phyloP scores from a whole-genome alignment of 37 sponge, comb jelly and placozoan genomes.

The Amphimedon queenslandica region DNA sequence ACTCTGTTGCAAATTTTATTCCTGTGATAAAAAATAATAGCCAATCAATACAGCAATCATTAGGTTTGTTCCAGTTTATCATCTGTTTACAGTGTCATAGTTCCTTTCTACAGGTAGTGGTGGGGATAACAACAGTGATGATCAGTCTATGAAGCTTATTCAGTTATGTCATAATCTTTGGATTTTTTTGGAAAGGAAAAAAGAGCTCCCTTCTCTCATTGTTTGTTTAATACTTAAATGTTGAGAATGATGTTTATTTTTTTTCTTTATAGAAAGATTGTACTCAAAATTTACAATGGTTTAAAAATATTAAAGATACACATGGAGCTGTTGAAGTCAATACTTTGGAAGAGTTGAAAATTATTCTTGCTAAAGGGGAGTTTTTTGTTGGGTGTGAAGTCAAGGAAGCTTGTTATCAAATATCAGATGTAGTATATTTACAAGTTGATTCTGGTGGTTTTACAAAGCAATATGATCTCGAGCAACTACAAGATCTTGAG shows the following conservation, averaged over 20 bases:
- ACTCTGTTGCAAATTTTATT: constrained; percentile 33
- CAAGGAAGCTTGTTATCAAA: too few relatives aligned
- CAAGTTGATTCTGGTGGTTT: too few relatives aligned
- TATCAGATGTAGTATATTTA: too few relatives aligned
- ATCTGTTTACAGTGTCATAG: too few relatives aligned
- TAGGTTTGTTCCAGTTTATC: too few relatives aligned
- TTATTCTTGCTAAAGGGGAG: constrained; percentile 18
- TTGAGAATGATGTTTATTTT: not conserved
- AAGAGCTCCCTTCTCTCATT: constrained; percentile 22
- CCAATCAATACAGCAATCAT: not conserved
- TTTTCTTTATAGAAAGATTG: not conserved
- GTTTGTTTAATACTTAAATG: constrained; percentile 10
- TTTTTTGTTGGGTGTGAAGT: not conserved
- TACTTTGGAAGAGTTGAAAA: constrained; percentile 19
- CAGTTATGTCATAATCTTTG: constrained; percentile 16
- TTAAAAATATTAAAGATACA: constrained; percentile 10
- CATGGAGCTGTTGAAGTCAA: constrained; percentile 34
- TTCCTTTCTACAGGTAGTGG: too few relatives aligned
- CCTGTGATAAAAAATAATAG: not conserved
- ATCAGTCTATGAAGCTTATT: constrained; percentile 9
- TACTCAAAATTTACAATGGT: constrained; percentile 7
- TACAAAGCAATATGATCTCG: constrained; percentile 49
- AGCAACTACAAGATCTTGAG: constrained; percentile 59
- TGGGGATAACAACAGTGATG: too few relatives aligned
- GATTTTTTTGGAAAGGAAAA: constrained; percentile 11